phyloP scores from a whole-genome alignment of 2,888 invertebrate species.

The Nasonia oneida region DNA sequence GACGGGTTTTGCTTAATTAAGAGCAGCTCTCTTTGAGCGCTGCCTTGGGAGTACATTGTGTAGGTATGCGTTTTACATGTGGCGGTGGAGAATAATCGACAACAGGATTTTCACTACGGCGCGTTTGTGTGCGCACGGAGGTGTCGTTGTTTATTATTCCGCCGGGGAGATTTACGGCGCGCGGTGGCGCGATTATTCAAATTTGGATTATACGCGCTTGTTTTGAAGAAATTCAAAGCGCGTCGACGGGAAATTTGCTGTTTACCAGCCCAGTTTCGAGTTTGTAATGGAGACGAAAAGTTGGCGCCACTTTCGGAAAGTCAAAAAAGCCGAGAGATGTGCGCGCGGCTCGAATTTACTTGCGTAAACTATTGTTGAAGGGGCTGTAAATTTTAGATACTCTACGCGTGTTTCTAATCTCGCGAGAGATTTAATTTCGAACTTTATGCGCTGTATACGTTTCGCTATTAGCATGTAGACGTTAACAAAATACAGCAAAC shows the following conservation, averaged over 20 bases:
- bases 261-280: neutral
- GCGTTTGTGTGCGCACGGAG: neutral
- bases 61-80: neutral
- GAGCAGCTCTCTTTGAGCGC: neutral
- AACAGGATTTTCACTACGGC: neutral
- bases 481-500: neutral
- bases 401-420: neutral
- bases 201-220: neutral
- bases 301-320: neutral
- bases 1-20: conserved; percentile 45
- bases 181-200: neutral
- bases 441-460: neutral
- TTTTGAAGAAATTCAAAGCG: conserved; percentile 3
- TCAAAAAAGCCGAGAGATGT: neutral
- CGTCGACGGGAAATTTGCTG: neutral
- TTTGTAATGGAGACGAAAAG: conserved; percentile 2
- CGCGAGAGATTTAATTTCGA: neutral
- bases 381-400: conserved; percentile 5
- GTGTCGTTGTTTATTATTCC: conserved; percentile 10
- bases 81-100: neutral
- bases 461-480: neutral
- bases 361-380: neutral
- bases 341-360: neutral
- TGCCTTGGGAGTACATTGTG: neutral
- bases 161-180: neutral